Evolutionary conservation across 2,888 invertebrate species (phyloP), one percentile per base, ranked within the genome.

Genomic region (Lasioglossum leucozonium): DNA sequence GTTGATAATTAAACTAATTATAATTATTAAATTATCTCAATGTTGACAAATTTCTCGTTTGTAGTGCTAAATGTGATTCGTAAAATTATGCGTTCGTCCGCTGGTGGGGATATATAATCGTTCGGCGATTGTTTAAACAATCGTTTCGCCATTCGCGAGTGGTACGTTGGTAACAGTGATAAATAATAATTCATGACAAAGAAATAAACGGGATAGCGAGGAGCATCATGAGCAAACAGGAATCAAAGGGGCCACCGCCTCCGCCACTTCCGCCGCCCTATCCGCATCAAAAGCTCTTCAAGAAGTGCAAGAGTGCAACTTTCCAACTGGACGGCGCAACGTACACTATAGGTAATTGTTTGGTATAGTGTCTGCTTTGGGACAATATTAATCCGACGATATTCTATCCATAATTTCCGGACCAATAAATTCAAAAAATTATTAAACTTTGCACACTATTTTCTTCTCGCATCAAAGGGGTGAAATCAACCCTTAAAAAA

Each of bases 281-380:
- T 77, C 92, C 92, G 0, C 91, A 93, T 80, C 94, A 93, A 80
- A 96, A 97, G 93, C 95, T 97, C 86, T 97, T 97, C 95, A 97
- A 97, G 96, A 98, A 98, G 95, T 98, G 98, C 96, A 98, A 98
- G 95, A 98, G 98, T 95, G 98, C 98, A 77, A 98, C 98, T 86
- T 98, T 98, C 95, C 97, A 98, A 92, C 96, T 98, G 95, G 98
- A 98, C 95, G 98, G 98, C 94, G 98, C 97, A 90, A 97, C 97
- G 88, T 98, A 98, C 93, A 98, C 98, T 88, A 98, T 98, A 95
- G 98, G 98, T 98, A 95, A 96, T 96, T 95, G 71, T 86, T 62
- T 5, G 22, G 18, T 0, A 16, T 2, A 37, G 44, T 26, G 16
- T 18, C 16, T 62, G 30, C 18, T 34, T 34, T 62, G 6, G 18